Evolutionary conservation across 1,140 invertebrate species (phyloP).

Genomic region (Phymastichus coffea): DNA sequence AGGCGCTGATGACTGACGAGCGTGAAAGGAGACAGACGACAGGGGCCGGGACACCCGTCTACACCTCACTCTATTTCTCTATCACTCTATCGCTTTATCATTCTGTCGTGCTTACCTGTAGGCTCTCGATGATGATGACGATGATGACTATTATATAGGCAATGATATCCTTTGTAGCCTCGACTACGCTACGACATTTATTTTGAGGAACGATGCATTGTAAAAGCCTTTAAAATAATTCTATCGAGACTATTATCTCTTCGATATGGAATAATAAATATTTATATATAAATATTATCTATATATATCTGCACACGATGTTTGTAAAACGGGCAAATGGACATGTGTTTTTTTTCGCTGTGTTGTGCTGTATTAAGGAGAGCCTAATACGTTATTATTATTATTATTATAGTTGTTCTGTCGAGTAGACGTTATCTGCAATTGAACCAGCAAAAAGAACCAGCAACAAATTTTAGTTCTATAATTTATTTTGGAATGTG

Average conservation of each 20-base stretch:
- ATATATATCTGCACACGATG: too few species aligned
- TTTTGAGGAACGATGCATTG: slow-evolving; percentile 14
- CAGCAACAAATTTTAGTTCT: slow-evolving; percentile 18
- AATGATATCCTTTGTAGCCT: too few species aligned
- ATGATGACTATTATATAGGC: not conserved
- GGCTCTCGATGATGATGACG: not conserved
- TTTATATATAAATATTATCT: slow-evolving; percentile 4
- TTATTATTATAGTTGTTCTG: not conserved
- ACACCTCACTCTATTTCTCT: too few species aligned
- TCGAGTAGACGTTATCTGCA: too few species aligned
- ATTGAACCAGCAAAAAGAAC: too few species aligned
- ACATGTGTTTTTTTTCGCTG: too few species aligned
- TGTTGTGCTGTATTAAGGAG: slow-evolving; percentile 23
- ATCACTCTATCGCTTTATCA: too few species aligned
- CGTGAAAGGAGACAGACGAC: too few species aligned
- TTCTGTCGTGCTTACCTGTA: too few species aligned
- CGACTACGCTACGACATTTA: slow-evolving; percentile 5
- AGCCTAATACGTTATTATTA: not conserved
- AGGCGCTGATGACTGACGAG: slow-evolving; percentile 51
- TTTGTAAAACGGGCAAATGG: too few species aligned
- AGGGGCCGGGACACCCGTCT: too few species aligned
- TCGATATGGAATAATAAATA: slow-evolving; percentile 20
- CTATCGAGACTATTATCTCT: slow-evolving; percentile 4
- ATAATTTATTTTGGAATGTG: slow-evolving; percentile 26
- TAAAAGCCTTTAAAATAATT: slow-evolving; percentile 27